Percentiles rank a stretch among this genome's conserved stretches.
Evolutionary conservation across 2,888 invertebrate species (phyloP).

Genomic region (Spisula solida): DNA sequence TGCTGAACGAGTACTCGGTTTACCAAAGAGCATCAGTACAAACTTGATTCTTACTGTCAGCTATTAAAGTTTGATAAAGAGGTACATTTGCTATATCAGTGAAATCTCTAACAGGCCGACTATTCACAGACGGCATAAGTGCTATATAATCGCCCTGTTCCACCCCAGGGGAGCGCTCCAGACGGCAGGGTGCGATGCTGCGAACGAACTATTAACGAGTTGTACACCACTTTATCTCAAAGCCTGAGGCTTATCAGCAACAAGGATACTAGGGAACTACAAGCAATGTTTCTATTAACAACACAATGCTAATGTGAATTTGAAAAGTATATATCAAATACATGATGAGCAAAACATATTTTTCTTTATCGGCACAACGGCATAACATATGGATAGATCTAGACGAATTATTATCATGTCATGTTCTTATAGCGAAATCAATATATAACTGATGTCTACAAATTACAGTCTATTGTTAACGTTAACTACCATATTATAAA

Average conservation of each 20-base stretch:
- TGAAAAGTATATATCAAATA: conserved; percentile 49
- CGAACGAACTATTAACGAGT: conserved; percentile 62
- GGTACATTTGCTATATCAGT: conserved; percentile 46
- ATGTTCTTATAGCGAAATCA: neutral
- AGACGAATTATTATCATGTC: neutral
- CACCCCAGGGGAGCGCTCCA: conserved; percentile 55
- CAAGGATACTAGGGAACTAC: conserved; percentile 36
- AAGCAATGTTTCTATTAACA: conserved; percentile 50
- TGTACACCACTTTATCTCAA: conserved; percentile 46
- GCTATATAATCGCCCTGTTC: conserved; percentile 56
- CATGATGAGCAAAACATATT: conserved; percentile 47
- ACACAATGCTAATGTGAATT: conserved; percentile 51
- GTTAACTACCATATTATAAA: neutral
- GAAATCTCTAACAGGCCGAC: conserved; percentile 41
- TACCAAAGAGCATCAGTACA: conserved; percentile 19
- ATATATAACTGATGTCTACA: neutral
- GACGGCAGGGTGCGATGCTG: conserved; percentile 44
- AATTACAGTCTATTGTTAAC: neutral
- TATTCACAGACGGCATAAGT: conserved; percentile 43
- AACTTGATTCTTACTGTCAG: conserved; percentile 38
- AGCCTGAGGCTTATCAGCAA: conserved; percentile 43
- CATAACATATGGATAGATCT: conserved; percentile 12
- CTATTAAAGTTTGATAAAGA: conserved; percentile 52
- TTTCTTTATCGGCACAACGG: conserved; percentile 39
- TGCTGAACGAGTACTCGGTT: conserved; percentile 37